Percentiles rank a stretch among this genome's conserved stretches.
phyloP scores from a whole-genome alignment of 2,888 invertebrate species.

The Spilarctia lutea region DNA sequence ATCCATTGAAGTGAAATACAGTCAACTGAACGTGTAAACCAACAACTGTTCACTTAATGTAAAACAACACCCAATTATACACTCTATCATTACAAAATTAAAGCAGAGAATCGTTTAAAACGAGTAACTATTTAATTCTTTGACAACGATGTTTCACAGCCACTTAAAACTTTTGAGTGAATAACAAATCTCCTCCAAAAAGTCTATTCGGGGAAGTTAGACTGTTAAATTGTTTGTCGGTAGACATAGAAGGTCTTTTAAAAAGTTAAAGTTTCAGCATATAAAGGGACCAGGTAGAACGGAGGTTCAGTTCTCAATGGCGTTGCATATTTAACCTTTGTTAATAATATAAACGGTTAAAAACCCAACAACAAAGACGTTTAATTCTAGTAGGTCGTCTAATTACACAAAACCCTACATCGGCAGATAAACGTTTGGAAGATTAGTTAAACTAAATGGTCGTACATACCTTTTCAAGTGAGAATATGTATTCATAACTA shows the following conservation, averaged over 20 bases:
- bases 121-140: conserved; percentile 76
- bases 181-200: conserved; percentile 84
- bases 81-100: conserved; percentile 57
- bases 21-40: conserved; percentile 71
- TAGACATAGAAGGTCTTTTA: conserved; percentile 75
- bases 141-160: conserved; percentile 83
- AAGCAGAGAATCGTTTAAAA: conserved; percentile 56
- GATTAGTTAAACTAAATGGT: background rate
- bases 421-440: conserved; percentile 15
- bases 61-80: conserved; percentile 59
- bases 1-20: conserved; percentile 66
- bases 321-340: conserved; percentile 34
- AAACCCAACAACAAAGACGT: conserved; percentile 32
- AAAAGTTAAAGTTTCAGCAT: conserved; percentile 75
- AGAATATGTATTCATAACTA: background rate
- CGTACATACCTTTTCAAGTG: background rate
- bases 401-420: conserved; percentile 23
- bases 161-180: conserved; percentile 85
- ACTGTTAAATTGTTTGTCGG: conserved; percentile 82
- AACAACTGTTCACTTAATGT: conserved; percentile 65
- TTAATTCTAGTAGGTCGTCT: conserved; percentile 28
- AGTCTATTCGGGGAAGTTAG: conserved; percentile 81
- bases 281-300: conserved; percentile 66
- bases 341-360: conserved; percentile 41
- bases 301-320: conserved; percentile 4